Base-by-base conservation (phyloP, 2,888 invertebrate species). In the Cyrtodaria siliqua region DNA sequence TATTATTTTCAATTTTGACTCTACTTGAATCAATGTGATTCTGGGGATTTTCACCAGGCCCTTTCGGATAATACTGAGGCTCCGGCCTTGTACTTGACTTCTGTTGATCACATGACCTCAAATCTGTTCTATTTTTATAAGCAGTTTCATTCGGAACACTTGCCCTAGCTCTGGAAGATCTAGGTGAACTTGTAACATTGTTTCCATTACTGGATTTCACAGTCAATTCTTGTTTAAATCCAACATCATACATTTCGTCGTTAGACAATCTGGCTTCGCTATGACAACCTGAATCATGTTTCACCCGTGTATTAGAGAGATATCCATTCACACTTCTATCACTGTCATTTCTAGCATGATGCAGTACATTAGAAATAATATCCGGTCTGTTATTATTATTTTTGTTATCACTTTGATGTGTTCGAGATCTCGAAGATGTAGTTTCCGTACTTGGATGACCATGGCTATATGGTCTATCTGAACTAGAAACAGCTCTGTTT, bases 141-240 rank as follows among this genome's bases (percentile, higher is more conserved):
- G n/a, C 24, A 44, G 26, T 26, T 26, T 42, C 44, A 12, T 44
- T 44, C 18, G 44, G 18, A n/a, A n/a, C n/a, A n/a, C n/a, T n/a
- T n/a, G n/a, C n/a, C n/a, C 16, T 16, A 38, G 20, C 20, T 49
- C n/a, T 14, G 9, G n/a, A 4, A 23, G 20, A 12, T 53, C 52
- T 69, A 12, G 73, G 73, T 40, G 73, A 78, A 38, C 78, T 73
- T 16, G 72, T 78, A 60, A 78, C 61, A 42, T 47, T 68, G 26
- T 23, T 56, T 6, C 66, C 69, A 49, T 38, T 59, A 18, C 50
- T 52, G 8, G 44, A 29, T 55, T 64, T 38, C 3, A 55, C 29
- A 70, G 42, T 70, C 50, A 77, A 55, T 18, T 77, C 77, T 26
- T 68, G 71, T 61, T 71, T 80, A 63, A 76, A 80, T 24, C 72